Base-by-base conservation (phyloP, 1,140 invertebrate species). In the Ips typographus region DNA sequence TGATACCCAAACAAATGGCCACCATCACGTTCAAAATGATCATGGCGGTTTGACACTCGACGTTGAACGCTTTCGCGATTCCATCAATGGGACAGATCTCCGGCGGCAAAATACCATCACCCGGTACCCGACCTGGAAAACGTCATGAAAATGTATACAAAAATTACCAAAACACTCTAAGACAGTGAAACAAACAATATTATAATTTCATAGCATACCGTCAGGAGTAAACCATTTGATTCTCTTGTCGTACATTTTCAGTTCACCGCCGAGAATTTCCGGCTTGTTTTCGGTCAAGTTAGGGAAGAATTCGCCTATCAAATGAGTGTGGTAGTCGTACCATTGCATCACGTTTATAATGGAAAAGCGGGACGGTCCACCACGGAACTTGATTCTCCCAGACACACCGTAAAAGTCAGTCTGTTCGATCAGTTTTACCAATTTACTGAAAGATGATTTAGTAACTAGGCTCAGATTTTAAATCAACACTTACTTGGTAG, bases 351-450 rank as follows among this genome's bases (percentile, higher is more conserved):
- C 83, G 72, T 89, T 84, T 4, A 94, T 86, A 2, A 85, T 83
- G 1, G 89, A 88, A 55, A 87, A 83, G 40, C 91, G 81, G 1
- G 91, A 92, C 4, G 89, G 85, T 0, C 86, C 87, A 0, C 85
- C 85, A 2, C 83, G 75, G 78, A 94, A 94, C 67, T 85, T 84
- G 2, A 94, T 89, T 43, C 83, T 80, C 0, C 93, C 93, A 1
- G 92, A 92, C 1, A 94, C 89, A 2, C 93, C 92, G 40, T 86
- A 76, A 75, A 94, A 94, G 74, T 91, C 84, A 0, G 88, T 90
- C 60, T 83, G 76, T 51, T 82, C 77, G 42, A 89, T 83, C 2
- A 87, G 77, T 37, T 85, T 77, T 1, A 84, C 83, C 36, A 88
- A 79, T 69, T 83, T 79, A 53, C 84, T 84, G 56, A 37, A 82